These are phyloP conservation scores for Thunnus albacares DNA, from an alignment of 2,797 vertebrate species.

Conservation along the genomic window DNA sequence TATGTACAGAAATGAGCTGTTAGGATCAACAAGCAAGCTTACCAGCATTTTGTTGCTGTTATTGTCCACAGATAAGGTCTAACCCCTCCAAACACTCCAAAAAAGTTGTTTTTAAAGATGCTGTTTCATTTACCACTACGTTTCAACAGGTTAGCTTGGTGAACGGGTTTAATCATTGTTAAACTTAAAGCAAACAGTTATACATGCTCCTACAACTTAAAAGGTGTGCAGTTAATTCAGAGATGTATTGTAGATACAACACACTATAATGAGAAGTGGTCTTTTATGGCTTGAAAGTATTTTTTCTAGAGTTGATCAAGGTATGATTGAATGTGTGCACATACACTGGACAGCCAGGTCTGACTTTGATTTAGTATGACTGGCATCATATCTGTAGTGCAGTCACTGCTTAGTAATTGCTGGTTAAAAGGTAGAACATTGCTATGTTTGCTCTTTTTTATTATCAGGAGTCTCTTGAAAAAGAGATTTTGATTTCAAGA, in stretches of 20 bases:
- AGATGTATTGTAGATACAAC: too few species aligned
- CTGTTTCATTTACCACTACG: neutral
- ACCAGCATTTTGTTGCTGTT: constrained; percentile 9
- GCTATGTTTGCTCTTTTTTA: too few species aligned
- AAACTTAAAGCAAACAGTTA: neutral
- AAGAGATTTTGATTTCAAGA: constrained; percentile 33
- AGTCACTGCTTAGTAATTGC: constrained; percentile 9
- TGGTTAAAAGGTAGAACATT: neutral
- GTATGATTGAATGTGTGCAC: too few species aligned
- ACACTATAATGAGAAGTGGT: neutral
- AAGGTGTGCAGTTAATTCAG: too few species aligned
- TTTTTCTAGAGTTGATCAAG: neutral
- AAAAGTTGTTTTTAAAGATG: neutral
- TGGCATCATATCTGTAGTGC: constrained; percentile 1
- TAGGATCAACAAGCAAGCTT: constrained; percentile 37
- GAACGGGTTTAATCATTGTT: neutral
- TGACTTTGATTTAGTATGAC: constrained; percentile 19
- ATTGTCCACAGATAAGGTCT: constrained; percentile 13
- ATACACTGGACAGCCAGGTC: constrained; percentile 8
- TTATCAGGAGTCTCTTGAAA: constrained; percentile 10
- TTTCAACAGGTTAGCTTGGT: neutral
- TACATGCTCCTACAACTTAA: neutral
- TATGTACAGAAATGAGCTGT: constrained; percentile 43
- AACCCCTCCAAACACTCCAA: too few species aligned
- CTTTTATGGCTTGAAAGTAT: neutral